A percentile compares a stretch with the other conserved stretches of the same genome.
phyloP scores from a whole-genome alignment of 2,113 vertebrate species.

The Prolemur simus region DNA sequence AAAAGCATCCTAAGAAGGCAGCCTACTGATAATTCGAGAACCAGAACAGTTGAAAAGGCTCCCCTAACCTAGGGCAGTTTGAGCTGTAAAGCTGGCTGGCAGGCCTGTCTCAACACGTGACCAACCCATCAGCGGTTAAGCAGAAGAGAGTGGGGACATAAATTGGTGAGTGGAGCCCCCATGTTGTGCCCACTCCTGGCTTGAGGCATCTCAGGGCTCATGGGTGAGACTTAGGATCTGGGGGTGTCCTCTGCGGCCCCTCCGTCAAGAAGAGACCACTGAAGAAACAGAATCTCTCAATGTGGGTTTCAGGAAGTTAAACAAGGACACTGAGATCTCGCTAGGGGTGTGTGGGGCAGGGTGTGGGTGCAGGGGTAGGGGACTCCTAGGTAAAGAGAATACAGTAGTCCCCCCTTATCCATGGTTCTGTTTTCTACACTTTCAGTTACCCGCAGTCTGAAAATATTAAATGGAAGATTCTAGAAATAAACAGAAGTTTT shows the following conservation, averaged over 20 bases:
- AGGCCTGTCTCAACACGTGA: neutral
- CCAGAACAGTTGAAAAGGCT: neutral
- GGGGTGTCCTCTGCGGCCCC: neutral
- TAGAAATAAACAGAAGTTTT: neutral
- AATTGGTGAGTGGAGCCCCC: neutral
- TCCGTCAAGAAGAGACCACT: neutral
- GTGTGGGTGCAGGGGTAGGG: accelerated
- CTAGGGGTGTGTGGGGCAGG: neutral
- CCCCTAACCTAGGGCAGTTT: neutral
- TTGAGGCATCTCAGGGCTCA: neutral
- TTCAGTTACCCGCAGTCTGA: neutral
- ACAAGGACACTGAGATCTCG: neutral
- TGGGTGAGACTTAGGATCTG: neutral
- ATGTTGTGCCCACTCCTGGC: neutral
- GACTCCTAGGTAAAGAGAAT: neutral
- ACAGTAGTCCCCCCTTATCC: neutral
- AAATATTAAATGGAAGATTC: neutral
- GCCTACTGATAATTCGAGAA: neutral
- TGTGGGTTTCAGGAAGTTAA: neutral
- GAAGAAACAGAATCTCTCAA: neutral
- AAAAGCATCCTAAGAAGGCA: neutral
- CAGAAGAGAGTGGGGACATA: neutral
- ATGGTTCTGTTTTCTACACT: neutral
- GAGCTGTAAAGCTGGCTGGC: neutral
- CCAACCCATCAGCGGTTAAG: neutral